A percentile compares a stretch with the other conserved stretches of the same genome.
These are phyloP conservation scores for Proisotoma minuta DNA, from an alignment of 2,888 invertebrate genomes.

Conservation along the genomic window DNA sequence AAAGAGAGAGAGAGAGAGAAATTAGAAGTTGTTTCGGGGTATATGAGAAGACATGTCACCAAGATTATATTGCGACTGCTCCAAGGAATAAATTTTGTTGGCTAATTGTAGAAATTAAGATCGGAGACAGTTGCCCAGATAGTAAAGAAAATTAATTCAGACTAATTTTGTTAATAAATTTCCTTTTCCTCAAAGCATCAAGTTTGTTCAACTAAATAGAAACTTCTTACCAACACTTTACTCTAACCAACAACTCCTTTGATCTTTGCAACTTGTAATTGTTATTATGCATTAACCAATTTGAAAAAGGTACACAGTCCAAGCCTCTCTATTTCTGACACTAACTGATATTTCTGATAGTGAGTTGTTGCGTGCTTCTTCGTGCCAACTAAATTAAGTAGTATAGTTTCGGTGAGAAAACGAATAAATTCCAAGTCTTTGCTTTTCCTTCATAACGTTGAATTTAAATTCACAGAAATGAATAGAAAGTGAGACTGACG, in stretches of 20 bases:
- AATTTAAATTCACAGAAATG: slow-evolving; percentile 7
- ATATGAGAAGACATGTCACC: too few species aligned
- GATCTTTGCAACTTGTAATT: too few species aligned
- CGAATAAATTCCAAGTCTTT: neutral
- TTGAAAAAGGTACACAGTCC: too few species aligned
- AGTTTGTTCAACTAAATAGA: slow-evolving; percentile 3
- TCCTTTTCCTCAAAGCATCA: slow-evolving; percentile 12
- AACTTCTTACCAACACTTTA: neutral
- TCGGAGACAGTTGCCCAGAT: slow-evolving; percentile 31
- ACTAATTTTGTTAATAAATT: slow-evolving; percentile 43
- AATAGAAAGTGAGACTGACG: slow-evolving; percentile 12
- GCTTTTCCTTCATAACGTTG: neutral
- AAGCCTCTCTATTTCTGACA: too few species aligned
- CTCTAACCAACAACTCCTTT: too few species aligned
- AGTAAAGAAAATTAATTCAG: slow-evolving; percentile 40
- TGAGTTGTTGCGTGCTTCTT: too few species aligned
- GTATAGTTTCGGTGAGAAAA: too few species aligned
- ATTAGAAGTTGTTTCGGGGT: too few species aligned
- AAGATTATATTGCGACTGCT: slow-evolving; percentile 19
- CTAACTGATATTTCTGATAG: too few species aligned
- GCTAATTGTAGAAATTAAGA: slow-evolving; percentile 37
- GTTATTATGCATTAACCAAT: too few species aligned
- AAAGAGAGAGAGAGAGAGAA: too few species aligned
- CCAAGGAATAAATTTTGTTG: slow-evolving; percentile 35
- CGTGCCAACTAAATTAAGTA: too few species aligned